phyloP scores from a whole-genome alignment of 2,797 vertebrate genomes.

The Psittacula derbiana region DNA sequence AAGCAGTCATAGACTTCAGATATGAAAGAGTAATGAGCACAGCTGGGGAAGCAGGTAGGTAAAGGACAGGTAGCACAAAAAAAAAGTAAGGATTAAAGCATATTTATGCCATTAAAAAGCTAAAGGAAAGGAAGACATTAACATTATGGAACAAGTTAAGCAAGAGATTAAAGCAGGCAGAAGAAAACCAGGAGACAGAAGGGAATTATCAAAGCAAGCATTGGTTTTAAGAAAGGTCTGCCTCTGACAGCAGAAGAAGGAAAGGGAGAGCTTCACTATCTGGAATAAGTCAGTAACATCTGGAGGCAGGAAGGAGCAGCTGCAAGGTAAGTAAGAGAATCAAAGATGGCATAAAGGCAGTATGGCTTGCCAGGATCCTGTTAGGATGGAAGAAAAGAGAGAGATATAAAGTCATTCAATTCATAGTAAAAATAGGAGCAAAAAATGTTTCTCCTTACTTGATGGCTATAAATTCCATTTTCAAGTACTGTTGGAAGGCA shows the following conservation, averaged over 20 bases:
- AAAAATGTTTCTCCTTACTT: background rate
- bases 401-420: background rate
- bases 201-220: background rate
- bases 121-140: background rate
- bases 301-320: background rate
- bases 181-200: background rate
- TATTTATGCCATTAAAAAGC: background rate
- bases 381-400: background rate
- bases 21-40: rapidly evolving
- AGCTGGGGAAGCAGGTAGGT: background rate
- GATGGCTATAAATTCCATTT: background rate
- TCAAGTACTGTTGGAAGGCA: background rate
- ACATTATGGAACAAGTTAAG: background rate
- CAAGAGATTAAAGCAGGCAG: background rate
- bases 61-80: background rate
- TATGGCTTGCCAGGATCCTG: background rate
- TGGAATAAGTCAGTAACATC: background rate
- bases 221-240: background rate
- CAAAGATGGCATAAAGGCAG: background rate
- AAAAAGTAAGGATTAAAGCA: background rate
- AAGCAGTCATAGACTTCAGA: background rate
- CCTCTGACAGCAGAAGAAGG: background rate
- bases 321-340: background rate
- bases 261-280: background rate
- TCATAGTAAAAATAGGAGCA: background rate